phyloP scores from a whole-genome alignment of 2,797 vertebrate species.

The Typhlichthys eigenmanni region DNA sequence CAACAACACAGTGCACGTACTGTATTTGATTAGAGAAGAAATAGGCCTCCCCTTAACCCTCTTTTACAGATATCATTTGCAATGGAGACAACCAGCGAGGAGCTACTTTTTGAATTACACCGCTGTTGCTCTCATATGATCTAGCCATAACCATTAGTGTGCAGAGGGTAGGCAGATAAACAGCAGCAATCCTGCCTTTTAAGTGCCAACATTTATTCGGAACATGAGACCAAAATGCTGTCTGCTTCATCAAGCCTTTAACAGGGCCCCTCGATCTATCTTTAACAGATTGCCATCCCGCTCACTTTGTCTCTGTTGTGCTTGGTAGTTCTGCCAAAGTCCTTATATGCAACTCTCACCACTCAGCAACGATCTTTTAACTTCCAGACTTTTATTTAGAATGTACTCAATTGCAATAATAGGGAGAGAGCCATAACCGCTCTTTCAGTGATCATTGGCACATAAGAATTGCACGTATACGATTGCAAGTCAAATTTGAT shows the following conservation, averaged over 20 bases:
- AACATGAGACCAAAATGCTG: slow-evolving; percentile 18
- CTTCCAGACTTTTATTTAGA: too few species aligned
- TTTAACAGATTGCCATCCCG: slow-evolving; percentile 25
- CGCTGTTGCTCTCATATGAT: slow-evolving; percentile 29
- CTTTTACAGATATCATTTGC: slow-evolving; percentile 30
- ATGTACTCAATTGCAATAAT: too few species aligned
- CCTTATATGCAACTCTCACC: too few species aligned
- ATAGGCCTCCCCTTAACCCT: slow-evolving; percentile 5
- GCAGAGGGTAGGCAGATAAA: slow-evolving; percentile 26
- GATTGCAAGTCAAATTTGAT: too few species aligned
- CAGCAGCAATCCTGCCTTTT: slow-evolving; percentile 23
- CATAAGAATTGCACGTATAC: too few species aligned
- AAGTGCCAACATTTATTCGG: slow-evolving; percentile 45
- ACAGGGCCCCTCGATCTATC: slow-evolving; percentile 32
- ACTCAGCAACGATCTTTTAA: too few species aligned
- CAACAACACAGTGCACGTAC: too few species aligned
- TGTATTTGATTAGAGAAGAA: not conserved
- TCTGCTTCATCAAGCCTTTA: slow-evolving; percentile 23
- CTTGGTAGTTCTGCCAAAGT: too few species aligned
- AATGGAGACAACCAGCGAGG: slow-evolving; percentile 27
- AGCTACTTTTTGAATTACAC: slow-evolving; percentile 53
- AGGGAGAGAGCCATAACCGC: too few species aligned
- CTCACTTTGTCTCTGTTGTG: not conserved
- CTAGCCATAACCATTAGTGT: slow-evolving; percentile 46
- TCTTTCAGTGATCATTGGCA: too few species aligned